phyloP scores from a whole-genome alignment of 2,113 vertebrate species.

The Archocentrus centrarchus region DNA sequence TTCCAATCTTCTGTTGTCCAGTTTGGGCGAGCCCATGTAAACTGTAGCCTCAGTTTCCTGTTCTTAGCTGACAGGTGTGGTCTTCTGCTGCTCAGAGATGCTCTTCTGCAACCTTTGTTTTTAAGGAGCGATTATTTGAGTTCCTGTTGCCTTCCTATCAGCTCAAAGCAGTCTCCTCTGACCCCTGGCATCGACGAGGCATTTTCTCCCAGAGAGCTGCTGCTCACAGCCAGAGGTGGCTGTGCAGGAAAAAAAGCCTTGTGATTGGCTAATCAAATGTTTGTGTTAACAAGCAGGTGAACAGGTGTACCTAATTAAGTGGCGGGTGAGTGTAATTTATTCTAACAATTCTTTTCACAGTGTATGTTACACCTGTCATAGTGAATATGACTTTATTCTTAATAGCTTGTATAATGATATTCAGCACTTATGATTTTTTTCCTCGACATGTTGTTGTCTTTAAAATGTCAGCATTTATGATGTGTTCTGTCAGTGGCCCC shows the following conservation, averaged over 20 bases:
- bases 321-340: background rate
- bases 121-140: no score
- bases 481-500: background rate
- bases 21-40: background rate
- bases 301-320: background rate
- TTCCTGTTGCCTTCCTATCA: no score
- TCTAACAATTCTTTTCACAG: background rate
- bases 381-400: background rate
- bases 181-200: no score
- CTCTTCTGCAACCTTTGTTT: no score
- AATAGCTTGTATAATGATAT: background rate
- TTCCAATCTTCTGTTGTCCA: background rate
- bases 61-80: background rate
- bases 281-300: background rate
- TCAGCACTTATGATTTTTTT: background rate
- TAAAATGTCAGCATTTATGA: background rate
- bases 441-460: background rate
- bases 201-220: no score
- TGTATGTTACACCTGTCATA: accelerated
- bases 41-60: background rate
- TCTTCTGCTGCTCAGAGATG: background rate
- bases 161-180: no score
- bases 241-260: accelerated
- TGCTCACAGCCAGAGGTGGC: accelerated
- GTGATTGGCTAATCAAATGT: background rate